phyloP scores from a whole-genome alignment of 2,113 vertebrate genomes.

The Oryzias curvinotus region DNA sequence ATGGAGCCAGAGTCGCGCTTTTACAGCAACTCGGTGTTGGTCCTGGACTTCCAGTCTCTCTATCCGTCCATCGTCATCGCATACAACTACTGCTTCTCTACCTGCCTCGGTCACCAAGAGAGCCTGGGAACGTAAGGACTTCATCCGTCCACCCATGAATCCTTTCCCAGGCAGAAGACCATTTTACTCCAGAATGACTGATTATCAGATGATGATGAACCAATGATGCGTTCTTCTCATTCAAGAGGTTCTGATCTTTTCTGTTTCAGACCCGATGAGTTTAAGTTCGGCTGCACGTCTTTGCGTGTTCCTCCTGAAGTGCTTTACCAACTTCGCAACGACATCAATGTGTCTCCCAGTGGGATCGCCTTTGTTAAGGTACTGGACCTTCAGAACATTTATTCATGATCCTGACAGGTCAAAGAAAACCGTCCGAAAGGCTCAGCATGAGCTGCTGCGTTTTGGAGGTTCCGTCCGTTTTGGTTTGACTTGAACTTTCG shows the following conservation, averaged over 20 bases:
- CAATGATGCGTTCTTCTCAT: no score
- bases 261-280: conserved; percentile 86
- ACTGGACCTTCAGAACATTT: conserved; percentile 14
- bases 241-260: neutral
- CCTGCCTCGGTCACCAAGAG: conserved; percentile 93
- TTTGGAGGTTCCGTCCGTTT: no score
- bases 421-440: neutral
- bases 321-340: conserved; percentile 89
- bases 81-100: conserved; percentile 99
- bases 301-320: conserved; percentile 91
- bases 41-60: conserved; percentile 96
- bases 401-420: neutral
- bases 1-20: conserved; percentile 98
- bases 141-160: no score
- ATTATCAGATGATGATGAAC: no score
- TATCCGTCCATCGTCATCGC: conserved; percentile 98
- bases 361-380: conserved; percentile 97
- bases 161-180: no score
- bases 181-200: no score
- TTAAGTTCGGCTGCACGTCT: conserved; percentile 94
- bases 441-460: neutral
- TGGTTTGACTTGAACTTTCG: no score
- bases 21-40: conserved; percentile 96
- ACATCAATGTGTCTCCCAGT: conserved; percentile 93
- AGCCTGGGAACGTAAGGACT: conserved; percentile 92